Conservation (phyloP, 2,888 invertebrate genomes). For the Cephus rjabovi region DNA sequence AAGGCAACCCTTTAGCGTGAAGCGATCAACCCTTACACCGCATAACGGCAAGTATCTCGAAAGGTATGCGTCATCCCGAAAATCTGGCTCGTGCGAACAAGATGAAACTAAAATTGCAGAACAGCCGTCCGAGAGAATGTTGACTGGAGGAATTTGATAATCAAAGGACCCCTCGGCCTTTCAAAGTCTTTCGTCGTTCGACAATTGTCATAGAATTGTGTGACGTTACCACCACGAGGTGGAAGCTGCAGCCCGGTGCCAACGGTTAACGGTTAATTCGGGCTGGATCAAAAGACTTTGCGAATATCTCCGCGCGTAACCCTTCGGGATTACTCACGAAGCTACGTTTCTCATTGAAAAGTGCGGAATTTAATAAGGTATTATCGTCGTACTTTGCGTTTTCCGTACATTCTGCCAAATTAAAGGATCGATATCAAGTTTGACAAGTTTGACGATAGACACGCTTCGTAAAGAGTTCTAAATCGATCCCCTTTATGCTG, state of each 20-base stretch:
- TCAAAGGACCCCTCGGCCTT: background rate
- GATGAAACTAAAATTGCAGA: background rate
- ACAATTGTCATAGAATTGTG: background rate
- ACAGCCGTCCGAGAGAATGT: background rate
- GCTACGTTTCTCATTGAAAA: background rate
- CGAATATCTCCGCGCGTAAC: no score
- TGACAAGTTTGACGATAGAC: background rate
- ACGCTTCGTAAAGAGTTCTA: background rate
- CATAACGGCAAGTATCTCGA: background rate
- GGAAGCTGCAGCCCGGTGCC: background rate
- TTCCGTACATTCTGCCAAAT: background rate
- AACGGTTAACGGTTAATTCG: background rate
- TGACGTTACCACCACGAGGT: background rate
- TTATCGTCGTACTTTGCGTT: background rate
- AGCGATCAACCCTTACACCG: background rate
- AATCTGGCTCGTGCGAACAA: background rate
- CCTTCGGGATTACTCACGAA: background rate
- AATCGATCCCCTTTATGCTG: no score
- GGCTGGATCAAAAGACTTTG: no score
- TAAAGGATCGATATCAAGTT: background rate
- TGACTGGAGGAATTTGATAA: background rate
- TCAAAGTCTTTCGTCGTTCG: background rate
- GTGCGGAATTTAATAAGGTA: background rate
- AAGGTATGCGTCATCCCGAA: background rate
- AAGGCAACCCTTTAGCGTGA: background rate